phyloP scores from a whole-genome alignment of 2,888 invertebrate genomes.

The Pachymerium ferrugineum region DNA sequence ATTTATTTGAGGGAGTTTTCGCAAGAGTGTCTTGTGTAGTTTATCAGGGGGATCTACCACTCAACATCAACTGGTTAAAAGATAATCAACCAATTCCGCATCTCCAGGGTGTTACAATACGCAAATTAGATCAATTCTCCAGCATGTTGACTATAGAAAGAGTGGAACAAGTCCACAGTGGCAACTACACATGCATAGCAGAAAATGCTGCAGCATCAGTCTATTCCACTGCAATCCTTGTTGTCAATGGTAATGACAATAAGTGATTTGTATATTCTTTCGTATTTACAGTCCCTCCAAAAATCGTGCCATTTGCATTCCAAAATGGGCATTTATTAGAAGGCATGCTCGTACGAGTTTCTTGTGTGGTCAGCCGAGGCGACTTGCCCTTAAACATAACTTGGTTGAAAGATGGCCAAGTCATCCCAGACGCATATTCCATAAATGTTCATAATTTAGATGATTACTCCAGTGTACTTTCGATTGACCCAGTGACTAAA shows the following conservation, averaged over 20 bases:
- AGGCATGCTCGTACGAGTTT: conserved; percentile 30
- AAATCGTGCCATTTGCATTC: conserved; percentile 33
- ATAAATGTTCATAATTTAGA: conserved; percentile 31
- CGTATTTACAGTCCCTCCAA: conserved; percentile 30
- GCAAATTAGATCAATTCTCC: conserved; percentile 42
- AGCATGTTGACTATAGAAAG: conserved; percentile 54
- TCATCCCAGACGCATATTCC: conserved; percentile 13
- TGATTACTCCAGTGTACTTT: conserved; percentile 32
- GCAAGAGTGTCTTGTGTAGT: conserved; percentile 39
- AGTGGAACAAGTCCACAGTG: conserved; percentile 43
- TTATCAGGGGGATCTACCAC: conserved; percentile 45
- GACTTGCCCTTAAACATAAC: conserved; percentile 30
- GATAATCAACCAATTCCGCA: conserved; percentile 55
- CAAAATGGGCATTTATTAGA: conserved; percentile 31
- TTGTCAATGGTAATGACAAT: conserved; percentile 37
- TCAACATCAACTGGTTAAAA: conserved; percentile 63
- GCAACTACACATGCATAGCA: conserved; percentile 46
- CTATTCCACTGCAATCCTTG: conserved; percentile 35
- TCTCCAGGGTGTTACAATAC: conserved; percentile 34
- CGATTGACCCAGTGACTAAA: conserved; percentile 32
- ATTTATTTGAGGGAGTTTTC: conserved; percentile 38
- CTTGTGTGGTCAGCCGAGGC: conserved; percentile 33
- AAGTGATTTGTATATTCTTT: background rate
- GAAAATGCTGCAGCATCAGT: conserved; percentile 40
- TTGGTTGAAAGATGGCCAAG: conserved; percentile 30